phyloP scores from a whole-genome alignment of 2,797 vertebrate species.

The Phoeniculus purpureus region DNA sequence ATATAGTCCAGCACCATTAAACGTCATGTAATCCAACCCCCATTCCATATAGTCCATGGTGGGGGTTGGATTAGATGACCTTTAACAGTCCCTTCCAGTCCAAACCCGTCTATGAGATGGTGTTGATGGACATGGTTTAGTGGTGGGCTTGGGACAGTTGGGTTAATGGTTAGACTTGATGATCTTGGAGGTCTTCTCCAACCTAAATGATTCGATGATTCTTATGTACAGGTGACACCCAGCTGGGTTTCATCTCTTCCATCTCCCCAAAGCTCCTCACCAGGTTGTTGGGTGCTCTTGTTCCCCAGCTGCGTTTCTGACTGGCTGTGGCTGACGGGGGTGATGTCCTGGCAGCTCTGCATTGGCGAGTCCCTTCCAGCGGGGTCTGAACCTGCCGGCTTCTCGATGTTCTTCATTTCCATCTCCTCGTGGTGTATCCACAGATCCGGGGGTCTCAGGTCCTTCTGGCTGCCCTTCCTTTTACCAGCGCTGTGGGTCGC shows the following conservation, averaged over 20 bases:
- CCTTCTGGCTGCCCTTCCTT: constrained; percentile 94
- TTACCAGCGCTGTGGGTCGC: constrained; percentile 90
- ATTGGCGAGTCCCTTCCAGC: constrained; percentile 84
- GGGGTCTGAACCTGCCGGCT: constrained; percentile 79
- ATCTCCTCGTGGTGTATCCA: constrained; percentile 98
- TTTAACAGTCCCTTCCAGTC: too few species aligned
- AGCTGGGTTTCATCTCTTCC: not conserved
- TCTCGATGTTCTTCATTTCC: constrained; percentile 97
- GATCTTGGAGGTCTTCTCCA: too few species aligned
- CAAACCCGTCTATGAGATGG: too few species aligned
- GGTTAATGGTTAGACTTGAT: too few species aligned
- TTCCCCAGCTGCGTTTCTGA: constrained; percentile 91
- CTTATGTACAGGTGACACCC: too few species aligned
- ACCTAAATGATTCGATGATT: not conserved
- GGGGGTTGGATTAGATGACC: too few species aligned
- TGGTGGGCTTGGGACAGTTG: too few species aligned
- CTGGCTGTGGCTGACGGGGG: constrained; percentile 91
- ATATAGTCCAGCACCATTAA: too few species aligned
- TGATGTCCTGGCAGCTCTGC: constrained; percentile 90
- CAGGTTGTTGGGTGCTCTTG: constrained; percentile 90
- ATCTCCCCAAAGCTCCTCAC: constrained; percentile 53
- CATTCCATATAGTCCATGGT: too few species aligned
- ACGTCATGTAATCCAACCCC: too few species aligned
- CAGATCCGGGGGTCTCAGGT: constrained; percentile 91
- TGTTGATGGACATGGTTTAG: too few species aligned